phyloP scores from a whole-genome alignment of 2,113 vertebrate species.

The Phoenicopterus ruber region DNA sequence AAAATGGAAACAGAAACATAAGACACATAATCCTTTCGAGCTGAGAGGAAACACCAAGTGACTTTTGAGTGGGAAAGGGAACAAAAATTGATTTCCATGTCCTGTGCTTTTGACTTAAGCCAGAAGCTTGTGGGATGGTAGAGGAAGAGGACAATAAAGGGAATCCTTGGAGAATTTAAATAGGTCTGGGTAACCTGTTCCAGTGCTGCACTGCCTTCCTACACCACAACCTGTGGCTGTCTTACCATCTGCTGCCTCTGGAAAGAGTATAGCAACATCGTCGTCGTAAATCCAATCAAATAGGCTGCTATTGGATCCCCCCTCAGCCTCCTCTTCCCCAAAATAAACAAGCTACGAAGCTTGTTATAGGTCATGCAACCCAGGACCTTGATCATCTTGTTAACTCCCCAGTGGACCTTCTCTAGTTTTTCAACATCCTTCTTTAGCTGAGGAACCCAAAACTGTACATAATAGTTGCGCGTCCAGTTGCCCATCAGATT shows the following conservation, averaged over 20 bases:
- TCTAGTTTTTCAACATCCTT: not conserved
- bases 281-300: not conserved
- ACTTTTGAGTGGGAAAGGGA: not conserved
- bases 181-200: not conserved
- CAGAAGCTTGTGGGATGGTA: not conserved
- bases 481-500: not conserved
- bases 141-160: not conserved
- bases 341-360: not conserved
- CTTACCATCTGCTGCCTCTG: not conserved
- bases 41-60: not conserved
- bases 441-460: not conserved
- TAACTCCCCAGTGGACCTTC: not conserved
- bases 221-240: not conserved
- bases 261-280: not conserved
- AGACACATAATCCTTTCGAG: not conserved
- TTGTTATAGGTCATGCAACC: not conserved
- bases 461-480: rapidly evolving
- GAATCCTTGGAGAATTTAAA: not conserved
- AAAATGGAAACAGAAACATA: constrained; percentile 16
- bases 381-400: not conserved
- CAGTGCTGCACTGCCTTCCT: not conserved
- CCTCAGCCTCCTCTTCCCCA: not conserved
- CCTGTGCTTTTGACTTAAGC: not conserved
- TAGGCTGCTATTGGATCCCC: not conserved
- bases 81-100: not conserved